Evolutionary conservation across 2,888 invertebrate species (phyloP).

Genomic region (Mellilla xanthometata): DNA sequence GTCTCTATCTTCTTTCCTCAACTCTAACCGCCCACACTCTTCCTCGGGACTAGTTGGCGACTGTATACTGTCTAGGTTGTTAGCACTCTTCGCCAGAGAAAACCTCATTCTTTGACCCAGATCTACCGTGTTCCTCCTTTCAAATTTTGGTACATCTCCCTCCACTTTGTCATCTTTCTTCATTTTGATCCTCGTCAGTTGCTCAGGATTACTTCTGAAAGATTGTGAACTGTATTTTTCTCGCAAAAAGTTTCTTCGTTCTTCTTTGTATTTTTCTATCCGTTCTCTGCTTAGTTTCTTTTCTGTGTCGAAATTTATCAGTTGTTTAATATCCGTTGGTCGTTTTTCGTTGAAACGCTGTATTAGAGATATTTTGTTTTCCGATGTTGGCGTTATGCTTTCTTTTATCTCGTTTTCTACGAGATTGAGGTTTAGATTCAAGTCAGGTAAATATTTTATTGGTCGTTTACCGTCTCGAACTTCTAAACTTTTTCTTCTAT

Average conservation of each 20-base stretch:
- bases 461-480: slow-evolving; percentile 83
- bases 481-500: slow-evolving; percentile 85
- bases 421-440: slow-evolving; percentile 57
- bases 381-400: slow-evolving; percentile 82
- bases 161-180: slow-evolving; percentile 59
- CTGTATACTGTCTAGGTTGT: slow-evolving; percentile 63
- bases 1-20: slow-evolving; percentile 12
- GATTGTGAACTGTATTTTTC: slow-evolving; percentile 94
- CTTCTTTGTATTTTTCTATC: slow-evolving; percentile 94
- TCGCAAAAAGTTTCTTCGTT: slow-evolving; percentile 91
- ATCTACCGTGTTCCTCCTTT: slow-evolving; percentile 74
- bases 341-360: slow-evolving; percentile 71
- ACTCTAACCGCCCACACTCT: slow-evolving; percentile 21
- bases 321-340: slow-evolving; percentile 54
- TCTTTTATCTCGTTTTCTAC: slow-evolving; percentile 51
- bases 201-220: slow-evolving; percentile 85
- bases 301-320: slow-evolving; percentile 70
- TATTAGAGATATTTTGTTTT: slow-evolving; percentile 84
- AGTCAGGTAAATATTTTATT: slow-evolving; percentile 75
- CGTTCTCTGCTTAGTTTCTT: slow-evolving; percentile 89
- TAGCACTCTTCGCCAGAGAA: slow-evolving; percentile 63
- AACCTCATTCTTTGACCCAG: slow-evolving; percentile 72
- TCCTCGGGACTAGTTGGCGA: slow-evolving; percentile 44
- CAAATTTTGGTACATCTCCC: slow-evolving; percentile 63
- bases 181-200: slow-evolving; percentile 66